Evolutionary conservation across 2,797 vertebrate species (phyloP).

Genomic region (Centropyge bicolor): DNA sequence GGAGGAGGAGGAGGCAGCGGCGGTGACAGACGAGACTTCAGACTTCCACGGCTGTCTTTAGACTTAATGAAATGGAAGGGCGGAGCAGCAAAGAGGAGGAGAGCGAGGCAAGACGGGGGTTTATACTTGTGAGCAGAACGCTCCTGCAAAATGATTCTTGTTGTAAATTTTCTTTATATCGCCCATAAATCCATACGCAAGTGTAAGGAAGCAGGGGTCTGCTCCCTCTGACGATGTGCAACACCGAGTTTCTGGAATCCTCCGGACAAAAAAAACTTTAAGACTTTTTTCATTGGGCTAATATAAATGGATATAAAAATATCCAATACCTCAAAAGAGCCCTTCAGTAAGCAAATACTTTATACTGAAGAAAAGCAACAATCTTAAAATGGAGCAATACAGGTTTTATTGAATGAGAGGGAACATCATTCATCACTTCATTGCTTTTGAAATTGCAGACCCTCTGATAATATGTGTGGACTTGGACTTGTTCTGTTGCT

Average conservation of each 20-base stretch:
- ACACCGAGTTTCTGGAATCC: slow-evolving; percentile 61
- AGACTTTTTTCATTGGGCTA: slow-evolving; percentile 69
- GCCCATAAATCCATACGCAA: slow-evolving; percentile 77
- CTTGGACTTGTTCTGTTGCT: slow-evolving; percentile 18
- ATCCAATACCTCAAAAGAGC: slow-evolving; percentile 70
- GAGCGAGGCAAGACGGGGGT: slow-evolving; percentile 53
- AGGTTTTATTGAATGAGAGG: slow-evolving; percentile 53
- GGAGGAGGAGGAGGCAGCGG: slow-evolving; percentile 36
- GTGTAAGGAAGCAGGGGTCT: slow-evolving; percentile 47
- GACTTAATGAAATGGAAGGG: slow-evolving; percentile 86
- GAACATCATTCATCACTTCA: slow-evolving; percentile 36
- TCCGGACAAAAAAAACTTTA: slow-evolving; percentile 51
- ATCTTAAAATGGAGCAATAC: slow-evolving; percentile 54
- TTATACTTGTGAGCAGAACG: slow-evolving; percentile 73
- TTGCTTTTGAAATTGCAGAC: slow-evolving; percentile 58
- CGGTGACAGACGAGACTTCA: slow-evolving; percentile 65
- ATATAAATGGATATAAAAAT: slow-evolving; percentile 74
- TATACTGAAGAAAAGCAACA: slow-evolving; percentile 49
- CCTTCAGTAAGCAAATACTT: slow-evolving; percentile 69
- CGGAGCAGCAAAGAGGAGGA: slow-evolving; percentile 69
- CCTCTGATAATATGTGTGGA: slow-evolving; percentile 24
- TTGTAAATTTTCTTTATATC: slow-evolving; percentile 84
- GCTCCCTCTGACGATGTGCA: slow-evolving; percentile 58
- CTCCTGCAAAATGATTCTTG: slow-evolving; percentile 80
- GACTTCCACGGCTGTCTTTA: slow-evolving; percentile 68